Evolutionary conservation across 2,888 invertebrate species (phyloP), one percentile per base, ranked within the genome.

Genomic region (Lepidocyrtoides sp.): DNA sequence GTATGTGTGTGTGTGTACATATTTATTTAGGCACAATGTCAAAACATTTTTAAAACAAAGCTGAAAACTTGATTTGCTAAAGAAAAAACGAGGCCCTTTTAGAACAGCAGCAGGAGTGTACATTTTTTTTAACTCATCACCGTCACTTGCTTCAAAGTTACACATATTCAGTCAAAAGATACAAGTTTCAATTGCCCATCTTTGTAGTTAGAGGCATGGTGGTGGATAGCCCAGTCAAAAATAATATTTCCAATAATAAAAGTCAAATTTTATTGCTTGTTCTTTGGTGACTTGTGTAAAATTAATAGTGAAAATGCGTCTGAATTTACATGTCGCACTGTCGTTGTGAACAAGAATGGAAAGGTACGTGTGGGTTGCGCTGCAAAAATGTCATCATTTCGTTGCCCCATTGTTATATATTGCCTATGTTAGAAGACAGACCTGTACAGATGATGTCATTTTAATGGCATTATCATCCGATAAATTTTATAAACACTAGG

Each of bases 261-360:
- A 85, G 85, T 72, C 85, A 57, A 20, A 5, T 57, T 72, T 85
- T 85, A 57, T 85, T 75, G 75, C 57, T 66, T 66, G 36, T 17
- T 51, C 69, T 29, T 36, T 57, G 14, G 41, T 36, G 85, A 75
- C 75, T 36, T 72, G 41, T 72, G 41, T 41, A 44, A 57, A n/a
- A n/a, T n/a, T n/a, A n/a, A 32, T 72, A 72, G 41, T 72, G 69
- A n/a, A 44, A 36, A 72, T 72, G 41, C 3, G 20, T 12, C 17
- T 41, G 69, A 41, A 72, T 72, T 72, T 72, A 23, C 41, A 44
- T 20, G 3, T 72, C 23, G 41, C 23, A 83, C 26, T 51, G 69
- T 54, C 36, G 36, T 36, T 36, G 3, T 23, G n/a, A 32, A 79
- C 79, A 32, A 75, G 60, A 85, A 85, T 44, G 41, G 75, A 72